Evolutionary conservation across 1,140 invertebrate genomes (phyloP).

Genomic region (Temnothorax nylanderi): DNA sequence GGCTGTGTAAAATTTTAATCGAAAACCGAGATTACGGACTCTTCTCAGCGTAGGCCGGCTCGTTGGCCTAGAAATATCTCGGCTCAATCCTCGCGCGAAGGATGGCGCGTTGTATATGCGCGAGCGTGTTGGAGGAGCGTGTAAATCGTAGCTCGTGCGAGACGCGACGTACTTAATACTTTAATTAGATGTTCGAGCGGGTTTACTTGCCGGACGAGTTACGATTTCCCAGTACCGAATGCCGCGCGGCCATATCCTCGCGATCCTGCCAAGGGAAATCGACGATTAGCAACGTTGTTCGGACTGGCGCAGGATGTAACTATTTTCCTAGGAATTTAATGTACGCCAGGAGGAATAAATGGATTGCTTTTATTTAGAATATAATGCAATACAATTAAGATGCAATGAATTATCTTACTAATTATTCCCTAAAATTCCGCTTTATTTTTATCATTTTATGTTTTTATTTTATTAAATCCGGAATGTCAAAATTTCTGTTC

Average conservation of each 20-base stretch:
- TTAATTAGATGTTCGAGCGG: conserved; percentile 51
- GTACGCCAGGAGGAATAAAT: background rate
- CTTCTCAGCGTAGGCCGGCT: conserved; percentile 55
- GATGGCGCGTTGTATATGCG: background rate
- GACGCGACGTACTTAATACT: conserved; percentile 54
- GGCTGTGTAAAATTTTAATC: conserved; percentile 72
- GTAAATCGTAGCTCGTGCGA: conserved; percentile 56
- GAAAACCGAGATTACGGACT: conserved; percentile 63
- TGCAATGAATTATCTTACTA: background rate
- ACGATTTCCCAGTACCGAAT: conserved; percentile 4
- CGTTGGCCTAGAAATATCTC: conserved; percentile 66
- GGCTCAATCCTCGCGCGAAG: background rate
- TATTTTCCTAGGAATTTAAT: conserved; percentile 2
- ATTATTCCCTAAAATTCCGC: background rate
- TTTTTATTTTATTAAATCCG: background rate
- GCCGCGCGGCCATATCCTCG: background rate
- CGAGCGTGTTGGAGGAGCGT: conserved; percentile 18
- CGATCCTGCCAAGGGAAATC: conserved; percentile 46
- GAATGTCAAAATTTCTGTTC: background rate
- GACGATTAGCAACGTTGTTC: conserved; percentile 25
- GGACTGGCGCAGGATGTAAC: conserved; percentile 11
- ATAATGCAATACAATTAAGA: background rate
- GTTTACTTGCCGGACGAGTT: conserved; percentile 40
- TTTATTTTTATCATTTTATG: background rate
- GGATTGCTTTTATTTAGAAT: background rate